phyloP scores from a whole-genome alignment of 2,797 vertebrate species.

The Stomatorhinus walkeri region DNA sequence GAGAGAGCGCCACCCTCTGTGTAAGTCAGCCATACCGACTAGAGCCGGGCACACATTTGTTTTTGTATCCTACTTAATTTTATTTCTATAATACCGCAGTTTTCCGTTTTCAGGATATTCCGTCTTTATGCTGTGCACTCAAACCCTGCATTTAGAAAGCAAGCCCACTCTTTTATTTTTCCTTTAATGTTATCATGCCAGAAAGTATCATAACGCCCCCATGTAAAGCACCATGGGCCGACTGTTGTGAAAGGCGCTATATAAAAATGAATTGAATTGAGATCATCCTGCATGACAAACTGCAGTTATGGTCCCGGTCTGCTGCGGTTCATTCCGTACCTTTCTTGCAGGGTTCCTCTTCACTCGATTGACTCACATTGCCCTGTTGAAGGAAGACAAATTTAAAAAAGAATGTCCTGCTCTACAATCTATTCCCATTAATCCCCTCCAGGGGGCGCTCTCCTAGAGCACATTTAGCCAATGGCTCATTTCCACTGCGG shows the following conservation, averaged over 20 bases:
- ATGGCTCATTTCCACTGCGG: background rate
- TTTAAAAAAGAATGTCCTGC: background rate
- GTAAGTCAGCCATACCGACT: background rate
- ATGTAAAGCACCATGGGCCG: background rate
- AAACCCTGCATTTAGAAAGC: background rate
- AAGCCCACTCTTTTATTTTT: background rate
- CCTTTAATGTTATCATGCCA: background rate
- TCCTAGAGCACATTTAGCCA: background rate
- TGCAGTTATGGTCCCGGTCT: background rate
- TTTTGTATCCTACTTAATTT: background rate
- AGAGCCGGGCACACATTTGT: background rate
- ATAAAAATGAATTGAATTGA: background rate
- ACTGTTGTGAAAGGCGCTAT: background rate
- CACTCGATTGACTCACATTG: background rate
- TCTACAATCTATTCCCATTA: background rate
- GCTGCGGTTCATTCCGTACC: background rate
- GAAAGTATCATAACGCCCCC: no score
- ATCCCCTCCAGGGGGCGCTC: background rate
- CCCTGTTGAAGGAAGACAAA: conserved; percentile 27
- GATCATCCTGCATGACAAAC: background rate
- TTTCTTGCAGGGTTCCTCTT: background rate
- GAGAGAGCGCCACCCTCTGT: background rate
- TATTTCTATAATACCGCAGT: background rate
- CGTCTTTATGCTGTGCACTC: background rate
- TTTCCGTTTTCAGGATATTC: background rate